Base-by-base conservation (phyloP, 2,888 invertebrate genomes). In the Ganaspis brasiliensis region DNA sequence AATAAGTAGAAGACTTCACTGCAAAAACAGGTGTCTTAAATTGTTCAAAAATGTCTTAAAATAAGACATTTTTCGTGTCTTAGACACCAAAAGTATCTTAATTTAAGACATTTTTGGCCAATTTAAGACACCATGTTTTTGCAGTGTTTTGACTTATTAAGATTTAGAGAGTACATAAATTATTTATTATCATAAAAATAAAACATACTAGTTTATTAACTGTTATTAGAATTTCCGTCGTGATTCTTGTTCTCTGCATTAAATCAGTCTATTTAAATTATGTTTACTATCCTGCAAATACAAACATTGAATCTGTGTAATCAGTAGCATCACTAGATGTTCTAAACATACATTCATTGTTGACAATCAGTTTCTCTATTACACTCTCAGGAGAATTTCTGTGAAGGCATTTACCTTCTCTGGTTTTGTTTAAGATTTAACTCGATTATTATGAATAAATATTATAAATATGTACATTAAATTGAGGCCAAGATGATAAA, bases 251-350 rank as follows among this genome's bases (percentile, higher is more conserved):
- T 52, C 52, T 52, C 16, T 52, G 16, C 52, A 52, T 19, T 52
- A 52, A 52, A 16, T 52, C 52, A 52, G 19, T 52, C 52, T 8
- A n/a, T n/a, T 52, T 6, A 52, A 52, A 52, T 35, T 16, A 19
- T 16, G 59, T 59, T 16, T 35, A 19, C 35, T 35, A 61, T 61
- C 35, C 9, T 26, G n/a, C 57, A 57, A 24, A 26, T 57, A 26
- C 31, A 31, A 26, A 57, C 26, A 61, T 10, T 10, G 35, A 61
- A 61, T 31, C 19, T 61, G 19, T 61, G 61, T 61, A 61, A 61
- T 61, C 61, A 31, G 61, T 19, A 16, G 37, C 10, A 4, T 31
- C 35, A 16, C 3, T 61, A 10, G 14, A 35, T 35, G 19, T 61
- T 59, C 61, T 35, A 61, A 35, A 35, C 19, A 16, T 16, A n/a